Evolutionary conservation across 35 echinoderm and acorn worm genomes (phyloP), one percentile per base, ranked within the genome.

Genomic region (Lytechinus pictus): DNA sequence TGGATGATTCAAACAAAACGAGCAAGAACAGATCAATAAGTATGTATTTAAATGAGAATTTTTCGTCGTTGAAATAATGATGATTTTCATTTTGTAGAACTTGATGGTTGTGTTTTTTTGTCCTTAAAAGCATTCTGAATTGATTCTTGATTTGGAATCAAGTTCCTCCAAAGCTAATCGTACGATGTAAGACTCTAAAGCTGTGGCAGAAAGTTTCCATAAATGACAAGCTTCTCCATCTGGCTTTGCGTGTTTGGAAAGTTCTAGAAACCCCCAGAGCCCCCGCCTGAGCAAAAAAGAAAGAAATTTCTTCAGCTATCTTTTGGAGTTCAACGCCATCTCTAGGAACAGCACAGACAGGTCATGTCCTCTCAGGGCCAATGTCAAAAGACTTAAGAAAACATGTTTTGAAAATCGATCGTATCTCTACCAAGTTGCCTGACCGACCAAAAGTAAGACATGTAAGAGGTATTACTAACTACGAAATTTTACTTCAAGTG

Each of bases 321-420:
- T 79, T 16, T 24, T 79, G 66, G 16, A 79, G 66, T 79, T 79
- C 66, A 79, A 79, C 66, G 66, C 66, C 66, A 79, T 79, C 66
- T n/a, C 6, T 24, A 79, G 66, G 21, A 79, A 1, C 66, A 16
- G 66, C n/a, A 24, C 66, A 79, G 66, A 79, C 66, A 24, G 66
- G 66, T 79, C 66, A 79, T 19, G 21, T 79, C 66, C 66, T 79
- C 19, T n/a, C 66, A 79, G 66, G 12, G 66, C 66, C 66, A 79
- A 79, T 79, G 66, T 79, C 66, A 79, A 79, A 79, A 79, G 66
- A 79, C 66, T 79, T 79, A 79, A 79, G 16, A 79, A 79, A 79
- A 79, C 66, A 79, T 79, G 56, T 13, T 79, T 79, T 79, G 16
- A 79, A 79, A 79, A 79, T 79, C 66, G 66, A 79, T 79, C 19